Conservation (phyloP, 2,113 vertebrate species). For the Ranitomeya imitator region DNA sequence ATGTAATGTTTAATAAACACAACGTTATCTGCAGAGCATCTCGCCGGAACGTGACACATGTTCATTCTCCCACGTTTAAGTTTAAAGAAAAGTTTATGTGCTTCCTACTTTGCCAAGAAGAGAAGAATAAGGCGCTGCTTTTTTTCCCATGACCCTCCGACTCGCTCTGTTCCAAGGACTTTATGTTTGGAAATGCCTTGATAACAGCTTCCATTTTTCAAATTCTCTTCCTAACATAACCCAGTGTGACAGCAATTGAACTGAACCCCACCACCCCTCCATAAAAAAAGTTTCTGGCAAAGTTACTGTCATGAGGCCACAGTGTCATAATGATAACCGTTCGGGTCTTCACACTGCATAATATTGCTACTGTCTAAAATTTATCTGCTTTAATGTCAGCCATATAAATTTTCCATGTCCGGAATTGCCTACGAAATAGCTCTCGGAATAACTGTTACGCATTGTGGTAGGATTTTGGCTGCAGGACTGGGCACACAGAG, state of each 20-base stretch:
- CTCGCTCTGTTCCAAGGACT: slow-evolving; percentile 77
- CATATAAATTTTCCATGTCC: not conserved
- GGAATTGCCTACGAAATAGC: not conserved
- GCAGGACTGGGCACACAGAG: not conserved
- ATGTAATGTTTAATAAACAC: slow-evolving; percentile 9
- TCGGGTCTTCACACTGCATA: slow-evolving; percentile 19
- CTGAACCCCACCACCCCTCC: not conserved
- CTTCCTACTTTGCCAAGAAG: slow-evolving; percentile 71
- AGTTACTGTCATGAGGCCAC: slow-evolving; percentile 4
- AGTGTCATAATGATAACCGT: slow-evolving; percentile 1
- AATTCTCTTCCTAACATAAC: slow-evolving; percentile 61
- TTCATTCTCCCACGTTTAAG: slow-evolving; percentile 30
- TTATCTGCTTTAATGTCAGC: slow-evolving; percentile 7
- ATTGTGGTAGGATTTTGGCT: not conserved
- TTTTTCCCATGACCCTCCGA: slow-evolving; percentile 81
- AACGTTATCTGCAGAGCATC: slow-evolving; percentile 7
- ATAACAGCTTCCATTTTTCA: slow-evolving; percentile 75
- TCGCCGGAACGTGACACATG: slow-evolving; percentile 3
- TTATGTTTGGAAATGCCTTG: slow-evolving; percentile 74
- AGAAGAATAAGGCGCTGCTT: slow-evolving; percentile 71
- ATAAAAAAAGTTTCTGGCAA: slow-evolving; percentile 46
- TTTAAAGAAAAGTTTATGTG: slow-evolving; percentile 64
- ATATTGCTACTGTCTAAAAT: slow-evolving; percentile 23
- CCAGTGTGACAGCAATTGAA: slow-evolving; percentile 55
- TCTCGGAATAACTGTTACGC: not conserved